Percentiles rank a stretch among this genome's conserved stretches.
These are phyloP conservation scores for Proisotoma minuta DNA, from an alignment of 2,888 invertebrate species.

Conservation along the genomic window DNA sequence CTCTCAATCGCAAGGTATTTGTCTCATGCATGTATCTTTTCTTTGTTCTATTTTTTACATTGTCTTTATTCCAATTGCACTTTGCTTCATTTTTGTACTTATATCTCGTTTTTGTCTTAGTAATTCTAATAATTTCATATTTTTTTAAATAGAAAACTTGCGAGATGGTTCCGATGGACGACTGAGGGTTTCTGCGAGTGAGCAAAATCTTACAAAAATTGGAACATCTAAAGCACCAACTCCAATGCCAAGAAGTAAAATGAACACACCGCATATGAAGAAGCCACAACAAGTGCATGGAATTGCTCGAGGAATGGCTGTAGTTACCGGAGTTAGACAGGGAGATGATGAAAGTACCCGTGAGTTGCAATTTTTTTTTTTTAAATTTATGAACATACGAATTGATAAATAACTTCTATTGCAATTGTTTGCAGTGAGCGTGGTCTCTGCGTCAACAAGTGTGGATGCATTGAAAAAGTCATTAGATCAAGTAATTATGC, in stretches of 20 bases:
- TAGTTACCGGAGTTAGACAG: slow-evolving; percentile 46
- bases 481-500: slow-evolving; percentile 43
- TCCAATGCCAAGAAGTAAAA: slow-evolving; percentile 42
- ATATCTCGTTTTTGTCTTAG: neutral
- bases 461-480: slow-evolving; percentile 43
- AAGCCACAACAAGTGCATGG: slow-evolving; percentile 47
- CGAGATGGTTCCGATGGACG: slow-evolving; percentile 36
- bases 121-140: neutral
- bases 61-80: neutral
- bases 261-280: slow-evolving; percentile 40
- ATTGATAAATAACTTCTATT: too few relatives aligned
- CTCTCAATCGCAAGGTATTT: slow-evolving; percentile 32
- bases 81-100: neutral
- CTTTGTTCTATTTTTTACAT: neutral
- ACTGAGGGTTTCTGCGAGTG: slow-evolving; percentile 44
- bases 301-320: slow-evolving; percentile 39
- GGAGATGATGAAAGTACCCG: slow-evolving; percentile 42
- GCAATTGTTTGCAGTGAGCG: slow-evolving; percentile 30
- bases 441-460: slow-evolving; percentile 36
- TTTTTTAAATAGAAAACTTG: slow-evolving; percentile 37
- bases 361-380: slow-evolving; percentile 17
- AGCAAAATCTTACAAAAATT: slow-evolving; percentile 43
- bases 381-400: too few relatives aligned
- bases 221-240: slow-evolving; percentile 38
- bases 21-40: neutral